Evolutionary conservation across 2,888 invertebrate genomes (phyloP).

Genomic region (Torymus auratus): DNA sequence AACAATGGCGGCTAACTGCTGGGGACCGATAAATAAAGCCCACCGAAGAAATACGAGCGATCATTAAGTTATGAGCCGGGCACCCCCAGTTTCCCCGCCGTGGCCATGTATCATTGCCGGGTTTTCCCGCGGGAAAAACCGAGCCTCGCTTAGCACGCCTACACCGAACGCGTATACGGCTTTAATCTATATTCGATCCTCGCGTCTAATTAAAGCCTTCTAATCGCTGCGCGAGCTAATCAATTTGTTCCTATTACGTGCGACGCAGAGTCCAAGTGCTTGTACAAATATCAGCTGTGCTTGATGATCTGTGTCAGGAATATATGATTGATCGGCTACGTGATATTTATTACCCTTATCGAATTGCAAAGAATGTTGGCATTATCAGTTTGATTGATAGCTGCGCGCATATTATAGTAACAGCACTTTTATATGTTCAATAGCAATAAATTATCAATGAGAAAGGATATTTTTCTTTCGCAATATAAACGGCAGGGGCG

Average conservation of each 20-base stretch:
- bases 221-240: slow-evolving; percentile 19
- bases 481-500: slow-evolving; percentile 19
- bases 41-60: slow-evolving; percentile 63
- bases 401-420: too few species aligned
- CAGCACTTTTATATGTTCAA: too few species aligned
- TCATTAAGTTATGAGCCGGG: slow-evolving; percentile 65
- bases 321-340: too few species aligned
- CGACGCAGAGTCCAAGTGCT: neutral
- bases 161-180: neutral
- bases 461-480: neutral
- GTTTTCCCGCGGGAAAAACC: slow-evolving; percentile 62
- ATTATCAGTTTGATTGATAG: too few species aligned
- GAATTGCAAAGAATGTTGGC: too few species aligned
- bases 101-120: slow-evolving; percentile 61
- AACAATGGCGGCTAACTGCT: slow-evolving; percentile 57
- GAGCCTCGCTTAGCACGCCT: slow-evolving; percentile 29
- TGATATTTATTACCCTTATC: too few species aligned
- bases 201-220: slow-evolving; percentile 48
- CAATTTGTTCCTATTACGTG: slow-evolving; percentile 25
- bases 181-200: slow-evolving; percentile 43
- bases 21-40: slow-evolving; percentile 62
- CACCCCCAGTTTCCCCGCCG: slow-evolving; percentile 56
- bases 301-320: too few species aligned
- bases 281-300: too few species aligned
- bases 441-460: too few species aligned